Percentiles rank a stretch among this genome's conserved stretches.
These are phyloP conservation scores for Phylloscopus collybita DNA, from an alignment of 2,797 vertebrate genomes.

Conservation along the genomic window DNA sequence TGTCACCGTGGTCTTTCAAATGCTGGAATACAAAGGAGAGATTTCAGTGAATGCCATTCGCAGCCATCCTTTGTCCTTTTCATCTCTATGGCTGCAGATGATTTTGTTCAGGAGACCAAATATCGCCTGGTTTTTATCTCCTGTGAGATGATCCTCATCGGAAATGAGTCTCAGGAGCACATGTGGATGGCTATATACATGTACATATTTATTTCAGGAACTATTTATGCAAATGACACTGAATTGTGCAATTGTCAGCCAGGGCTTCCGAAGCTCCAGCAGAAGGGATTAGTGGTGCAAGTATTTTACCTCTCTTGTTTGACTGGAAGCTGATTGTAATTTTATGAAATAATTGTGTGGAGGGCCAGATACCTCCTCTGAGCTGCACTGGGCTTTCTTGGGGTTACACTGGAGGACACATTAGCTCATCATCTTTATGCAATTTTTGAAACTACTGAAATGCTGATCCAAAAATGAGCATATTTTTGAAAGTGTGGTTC, in stretches of 20 bases:
- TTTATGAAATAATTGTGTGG: not conserved
- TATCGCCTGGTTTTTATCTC: constrained; percentile 59
- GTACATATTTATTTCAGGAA: constrained; percentile 36
- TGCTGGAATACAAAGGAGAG: not conserved
- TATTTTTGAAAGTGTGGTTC: not conserved
- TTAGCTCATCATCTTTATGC: not conserved
- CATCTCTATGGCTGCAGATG: constrained; percentile 41
- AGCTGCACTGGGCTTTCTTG: not conserved
- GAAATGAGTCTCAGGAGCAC: constrained; percentile 57
- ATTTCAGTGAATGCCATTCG: constrained; percentile 4
- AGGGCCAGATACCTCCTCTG: not conserved
- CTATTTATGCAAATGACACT: constrained; percentile 50
- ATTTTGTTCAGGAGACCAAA: constrained; percentile 56
- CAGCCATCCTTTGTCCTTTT: constrained; percentile 56
- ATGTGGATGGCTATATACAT: constrained; percentile 42
- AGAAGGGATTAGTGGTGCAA: constrained; percentile 33
- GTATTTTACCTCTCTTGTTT: constrained; percentile 27
- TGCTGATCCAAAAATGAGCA: not conserved
- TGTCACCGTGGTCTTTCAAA: not conserved
- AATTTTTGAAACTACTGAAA: not conserved
- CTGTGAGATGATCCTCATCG: constrained; percentile 58
- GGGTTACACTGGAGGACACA: not conserved
- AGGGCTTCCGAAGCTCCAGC: not conserved
- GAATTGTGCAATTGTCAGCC: constrained; percentile 44
- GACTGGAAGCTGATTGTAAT: constrained; percentile 14